Percentiles rank a stretch among this genome's conserved stretches.
phyloP scores from a whole-genome alignment of 2,888 invertebrate genomes.

The Epinotia brunnichana region DNA sequence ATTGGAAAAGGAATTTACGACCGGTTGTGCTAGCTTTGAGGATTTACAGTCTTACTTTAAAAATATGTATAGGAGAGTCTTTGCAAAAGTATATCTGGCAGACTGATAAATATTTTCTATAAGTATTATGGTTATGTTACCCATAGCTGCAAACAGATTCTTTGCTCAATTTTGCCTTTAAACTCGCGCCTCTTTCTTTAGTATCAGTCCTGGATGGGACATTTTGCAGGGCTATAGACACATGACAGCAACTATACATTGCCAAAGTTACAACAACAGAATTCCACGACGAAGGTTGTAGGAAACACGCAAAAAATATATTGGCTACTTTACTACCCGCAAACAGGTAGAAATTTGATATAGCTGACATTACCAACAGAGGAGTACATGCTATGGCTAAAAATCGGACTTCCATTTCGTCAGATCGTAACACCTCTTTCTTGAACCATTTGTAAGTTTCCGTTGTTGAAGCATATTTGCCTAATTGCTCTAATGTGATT shows the following conservation, averaged over 20 bases:
- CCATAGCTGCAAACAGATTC: neutral
- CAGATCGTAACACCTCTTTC: conserved; percentile 64
- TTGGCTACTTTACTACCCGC: conserved; percentile 89
- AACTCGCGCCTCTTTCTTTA: conserved; percentile 34
- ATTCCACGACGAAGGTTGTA: conserved; percentile 65
- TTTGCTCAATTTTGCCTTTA: conserved; percentile 12
- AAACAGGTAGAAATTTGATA: conserved; percentile 95
- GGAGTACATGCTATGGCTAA: conserved; percentile 88
- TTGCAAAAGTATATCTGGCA: neutral
- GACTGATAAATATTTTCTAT: neutral
- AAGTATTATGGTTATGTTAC: neutral
- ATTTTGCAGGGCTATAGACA: conserved; percentile 73
- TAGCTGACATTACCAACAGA: conserved; percentile 89
- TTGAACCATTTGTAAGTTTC: conserved; percentile 76
- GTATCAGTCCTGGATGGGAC: conserved; percentile 68
- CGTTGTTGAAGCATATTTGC: conserved; percentile 76
- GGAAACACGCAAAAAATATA: conserved; percentile 86
- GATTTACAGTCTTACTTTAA: neutral
- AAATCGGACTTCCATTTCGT: conserved; percentile 83
- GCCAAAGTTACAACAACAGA: conserved; percentile 62
- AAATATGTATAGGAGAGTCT: neutral
- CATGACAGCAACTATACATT: conserved; percentile 76
- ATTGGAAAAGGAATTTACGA: neutral
- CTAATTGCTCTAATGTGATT: conserved; percentile 87
- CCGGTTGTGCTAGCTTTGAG: neutral